Conservation (phyloP, 2,797 vertebrate species). For the Cryptoprocta ferox region DNA sequence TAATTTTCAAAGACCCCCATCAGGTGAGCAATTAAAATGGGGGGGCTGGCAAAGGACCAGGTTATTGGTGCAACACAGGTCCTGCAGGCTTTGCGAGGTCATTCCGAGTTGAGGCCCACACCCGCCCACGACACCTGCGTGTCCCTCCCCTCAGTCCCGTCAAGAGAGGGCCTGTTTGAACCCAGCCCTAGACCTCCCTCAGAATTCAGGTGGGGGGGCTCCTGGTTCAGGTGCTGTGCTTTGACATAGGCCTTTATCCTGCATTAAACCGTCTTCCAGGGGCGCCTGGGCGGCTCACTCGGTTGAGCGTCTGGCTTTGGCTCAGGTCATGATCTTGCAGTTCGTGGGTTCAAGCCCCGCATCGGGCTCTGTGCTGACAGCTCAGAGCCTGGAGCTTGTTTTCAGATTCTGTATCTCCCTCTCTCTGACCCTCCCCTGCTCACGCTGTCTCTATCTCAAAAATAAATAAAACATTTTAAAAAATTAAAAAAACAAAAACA, state of each 20-base stretch:
- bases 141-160: fast-evolving
- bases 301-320: no score
- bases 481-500: no score
- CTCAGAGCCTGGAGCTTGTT: no score
- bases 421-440: no score
- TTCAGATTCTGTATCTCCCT: no score
- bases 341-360: no score
- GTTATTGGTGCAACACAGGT: fast-evolving
- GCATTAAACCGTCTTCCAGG: fast-evolving
- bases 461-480: no score
- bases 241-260: fast-evolving
- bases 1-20: neutral
- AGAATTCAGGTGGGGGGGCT: neutral
- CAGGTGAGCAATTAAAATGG: fast-evolving
- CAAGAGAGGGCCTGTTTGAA: no score
- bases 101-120: fast-evolving
- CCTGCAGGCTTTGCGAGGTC: fast-evolving
- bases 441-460: no score
- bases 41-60: neutral
- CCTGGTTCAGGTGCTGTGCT: fast-evolving
- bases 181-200: neutral
- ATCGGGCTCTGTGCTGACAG: no score
- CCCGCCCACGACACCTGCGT: fast-evolving
- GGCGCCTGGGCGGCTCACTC: no score
- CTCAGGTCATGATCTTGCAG: no score